phyloP scores from a whole-genome alignment of 2,113 vertebrate genomes.

The Python bivittatus region DNA sequence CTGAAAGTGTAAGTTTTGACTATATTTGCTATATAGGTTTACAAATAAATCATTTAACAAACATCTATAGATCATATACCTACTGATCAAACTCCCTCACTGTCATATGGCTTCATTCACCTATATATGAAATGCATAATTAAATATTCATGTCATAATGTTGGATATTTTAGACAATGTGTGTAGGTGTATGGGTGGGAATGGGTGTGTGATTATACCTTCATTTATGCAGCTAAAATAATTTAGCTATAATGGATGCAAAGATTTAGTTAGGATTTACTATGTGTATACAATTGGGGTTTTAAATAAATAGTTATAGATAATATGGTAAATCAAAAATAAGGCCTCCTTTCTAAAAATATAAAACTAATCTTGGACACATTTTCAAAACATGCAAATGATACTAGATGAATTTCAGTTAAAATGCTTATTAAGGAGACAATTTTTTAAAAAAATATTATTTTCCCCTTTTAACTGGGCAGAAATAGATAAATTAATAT shows the following conservation, averaged over 20 bases:
- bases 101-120: neutral
- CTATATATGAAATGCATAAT: neutral
- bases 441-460: neutral
- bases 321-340: neutral
- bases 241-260: neutral
- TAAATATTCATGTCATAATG: neutral
- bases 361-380: neutral
- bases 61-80: neutral
- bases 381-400: neutral
- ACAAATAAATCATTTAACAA: neutral
- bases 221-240: neutral
- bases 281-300: neutral
- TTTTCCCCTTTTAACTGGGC: neutral
- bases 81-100: neutral
- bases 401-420: slow-evolving; percentile 27
- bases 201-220: neutral
- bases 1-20: slow-evolving; percentile 92
- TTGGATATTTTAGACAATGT: neutral
- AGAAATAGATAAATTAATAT: neutral
- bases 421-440: slow-evolving; percentile 13
- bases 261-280: neutral
- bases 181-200: neutral
- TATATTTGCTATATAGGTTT: slow-evolving; percentile 15
- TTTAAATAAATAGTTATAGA: neutral
- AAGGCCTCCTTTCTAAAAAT: neutral